These are phyloP conservation scores for Amphiprion clarkii DNA, from an alignment of 2,797 vertebrate species.

Conservation along the genomic window DNA sequence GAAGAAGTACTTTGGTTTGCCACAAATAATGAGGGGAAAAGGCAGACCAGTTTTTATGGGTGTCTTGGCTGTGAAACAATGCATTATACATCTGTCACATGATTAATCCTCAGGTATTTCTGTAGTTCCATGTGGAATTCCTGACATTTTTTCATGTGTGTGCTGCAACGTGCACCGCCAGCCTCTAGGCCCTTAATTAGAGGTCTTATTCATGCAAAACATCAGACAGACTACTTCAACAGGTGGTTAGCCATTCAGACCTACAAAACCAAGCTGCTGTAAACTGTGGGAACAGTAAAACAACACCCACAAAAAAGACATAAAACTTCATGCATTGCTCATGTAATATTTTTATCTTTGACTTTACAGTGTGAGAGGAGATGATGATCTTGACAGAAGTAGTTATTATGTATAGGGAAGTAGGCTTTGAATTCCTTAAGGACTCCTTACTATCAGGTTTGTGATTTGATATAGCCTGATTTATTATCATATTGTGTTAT, in stretches of 20 bases:
- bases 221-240: slow-evolving; percentile 53
- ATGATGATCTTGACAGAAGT: neutral
- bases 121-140: slow-evolving; percentile 75
- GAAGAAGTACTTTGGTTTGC: neutral
- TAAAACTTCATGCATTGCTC: neutral
- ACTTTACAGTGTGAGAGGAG: neutral
- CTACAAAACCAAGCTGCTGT: slow-evolving; percentile 40
- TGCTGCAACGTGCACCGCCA: slow-evolving; percentile 52
- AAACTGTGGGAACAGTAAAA: slow-evolving; percentile 26
- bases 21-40: neutral
- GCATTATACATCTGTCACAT: slow-evolving; percentile 74
- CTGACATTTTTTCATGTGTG: slow-evolving; percentile 72
- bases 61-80: slow-evolving; percentile 50
- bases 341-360: neutral
- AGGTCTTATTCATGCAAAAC: slow-evolving; percentile 54
- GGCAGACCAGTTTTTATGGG: neutral
- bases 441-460: neutral
- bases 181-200: slow-evolving; percentile 70
- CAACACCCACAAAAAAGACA: neutral
- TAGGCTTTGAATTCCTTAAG: neutral
- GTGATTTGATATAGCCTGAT: too few relatives aligned
- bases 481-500: too few relatives aligned
- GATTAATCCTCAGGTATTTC: slow-evolving; percentile 77
- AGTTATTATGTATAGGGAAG: neutral
- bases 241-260: slow-evolving; percentile 53